Evolutionary conservation across 2,888 invertebrate species (phyloP), one percentile per base, ranked within the genome.

Genomic region (Tethea ocularis): DNA sequence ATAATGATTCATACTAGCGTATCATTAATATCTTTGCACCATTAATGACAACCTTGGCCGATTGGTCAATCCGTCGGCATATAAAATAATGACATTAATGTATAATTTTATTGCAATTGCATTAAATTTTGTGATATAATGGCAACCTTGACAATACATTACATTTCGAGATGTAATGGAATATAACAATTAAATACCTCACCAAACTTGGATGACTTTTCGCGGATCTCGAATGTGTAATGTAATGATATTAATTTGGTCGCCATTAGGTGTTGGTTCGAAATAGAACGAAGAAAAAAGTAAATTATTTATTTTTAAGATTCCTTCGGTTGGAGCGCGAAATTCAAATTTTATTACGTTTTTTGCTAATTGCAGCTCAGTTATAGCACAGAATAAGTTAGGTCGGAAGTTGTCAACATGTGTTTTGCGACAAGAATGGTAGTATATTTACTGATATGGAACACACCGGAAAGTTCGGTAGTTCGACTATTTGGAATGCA

Each of bases 1-100:
- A 72, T 73, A 68, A 68, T 71, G 67, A 64, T 65, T 63, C 64
- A 72, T 70, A 62, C 65, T 68, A 63, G 71, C 61, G 69, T 67
- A 68, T 77, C 75, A 77, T 83, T 81, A 78, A 77, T 77, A 74
- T 66, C 57, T 58, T 63, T 57, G 59, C 68, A 75, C 69, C 72
- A 73, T 76, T 64, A 60, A 51, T 15, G 55, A 11, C 52, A 60
- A 58, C 70, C 70, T 70, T 70, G 68, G 64, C 65, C 60, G 33
- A 60, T 33, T 56, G 60, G 57, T 61, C 57, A 59, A 17, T 53
- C 58, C 52, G 57, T 52, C 52, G 60, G 58, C 57, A 55, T 11
- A 46, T 52, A 57, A 60, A 52, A 56, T 56, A n/a, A 56, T 24
- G 17, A 22, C 15, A 55, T 33, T 54, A 36, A 54, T 24, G n/a